phyloP scores from a whole-genome alignment of 2,113 vertebrate genomes.

The Barnardius zonarius region DNA sequence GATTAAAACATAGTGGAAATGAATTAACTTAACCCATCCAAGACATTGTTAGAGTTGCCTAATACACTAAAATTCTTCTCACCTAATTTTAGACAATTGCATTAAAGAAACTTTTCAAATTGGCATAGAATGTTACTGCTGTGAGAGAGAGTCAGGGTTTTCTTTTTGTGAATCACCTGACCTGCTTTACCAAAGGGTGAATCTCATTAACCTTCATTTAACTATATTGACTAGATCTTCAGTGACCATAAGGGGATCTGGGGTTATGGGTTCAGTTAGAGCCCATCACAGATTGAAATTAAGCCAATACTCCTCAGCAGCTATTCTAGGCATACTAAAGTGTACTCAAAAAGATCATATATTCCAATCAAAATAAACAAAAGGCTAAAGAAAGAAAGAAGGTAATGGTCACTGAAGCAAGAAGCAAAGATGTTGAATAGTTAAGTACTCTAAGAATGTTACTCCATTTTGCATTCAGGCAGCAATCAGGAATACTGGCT shows the following conservation, averaged over 20 bases:
- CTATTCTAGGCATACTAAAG: not conserved
- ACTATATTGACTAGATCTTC: not conserved
- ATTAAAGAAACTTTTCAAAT: not conserved
- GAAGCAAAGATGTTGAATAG: not conserved
- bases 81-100: not conserved
- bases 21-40: not conserved
- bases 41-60: not conserved
- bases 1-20: not conserved
- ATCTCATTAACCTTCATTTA: not conserved
- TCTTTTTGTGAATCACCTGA: not conserved
- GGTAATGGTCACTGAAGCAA: not conserved
- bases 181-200: not conserved
- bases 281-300: not conserved
- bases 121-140: fast-evolving
- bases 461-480: not conserved
- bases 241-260: not conserved
- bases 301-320: not conserved
- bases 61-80: not conserved
- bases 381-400: not conserved
- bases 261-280: not conserved
- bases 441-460: not conserved
- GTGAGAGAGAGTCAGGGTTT: not conserved
- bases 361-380: not conserved
- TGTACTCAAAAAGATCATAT: not conserved
- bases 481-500: not conserved